Percentiles rank a stretch among this genome's conserved stretches.
phyloP scores from a whole-genome alignment of 2,113 vertebrate genomes.

The Callipepla squamata region DNA sequence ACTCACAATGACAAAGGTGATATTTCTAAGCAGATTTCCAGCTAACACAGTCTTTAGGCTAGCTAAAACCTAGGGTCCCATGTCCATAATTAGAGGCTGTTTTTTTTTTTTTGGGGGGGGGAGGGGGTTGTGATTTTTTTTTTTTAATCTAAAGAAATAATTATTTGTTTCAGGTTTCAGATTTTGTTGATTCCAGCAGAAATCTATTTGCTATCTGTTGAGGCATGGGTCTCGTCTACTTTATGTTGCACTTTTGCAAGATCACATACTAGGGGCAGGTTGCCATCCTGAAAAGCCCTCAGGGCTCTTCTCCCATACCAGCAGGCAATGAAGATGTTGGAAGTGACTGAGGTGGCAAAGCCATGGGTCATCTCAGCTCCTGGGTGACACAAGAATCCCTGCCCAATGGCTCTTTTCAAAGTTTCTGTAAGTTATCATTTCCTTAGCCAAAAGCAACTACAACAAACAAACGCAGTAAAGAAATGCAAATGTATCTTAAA shows the following conservation, averaged over 20 bases:
- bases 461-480: conserved; percentile 19
- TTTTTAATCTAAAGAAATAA: background rate
- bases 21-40: background rate
- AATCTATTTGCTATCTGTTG: background rate
- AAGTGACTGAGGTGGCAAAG: accelerated
- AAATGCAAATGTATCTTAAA: conserved; percentile 30
- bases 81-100: background rate
- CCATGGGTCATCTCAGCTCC: background rate
- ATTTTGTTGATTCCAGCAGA: background rate
- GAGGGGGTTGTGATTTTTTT: background rate
- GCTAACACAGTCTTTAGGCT: background rate
- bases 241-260: background rate
- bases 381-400: background rate
- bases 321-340: background rate
- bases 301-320: background rate
- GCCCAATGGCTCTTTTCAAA: background rate
- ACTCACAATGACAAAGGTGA: accelerated
- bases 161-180: background rate
- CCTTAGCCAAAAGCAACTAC: background rate
- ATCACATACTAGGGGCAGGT: background rate
- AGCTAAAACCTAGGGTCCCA: background rate
- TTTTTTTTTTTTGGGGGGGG: background rate
- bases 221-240: background rate
- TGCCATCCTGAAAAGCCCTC: background rate
- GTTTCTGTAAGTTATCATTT: background rate